These are phyloP conservation scores for Brachyistius frenatus DNA, from an alignment of 2,113 vertebrate species.

Conservation along the genomic window DNA sequence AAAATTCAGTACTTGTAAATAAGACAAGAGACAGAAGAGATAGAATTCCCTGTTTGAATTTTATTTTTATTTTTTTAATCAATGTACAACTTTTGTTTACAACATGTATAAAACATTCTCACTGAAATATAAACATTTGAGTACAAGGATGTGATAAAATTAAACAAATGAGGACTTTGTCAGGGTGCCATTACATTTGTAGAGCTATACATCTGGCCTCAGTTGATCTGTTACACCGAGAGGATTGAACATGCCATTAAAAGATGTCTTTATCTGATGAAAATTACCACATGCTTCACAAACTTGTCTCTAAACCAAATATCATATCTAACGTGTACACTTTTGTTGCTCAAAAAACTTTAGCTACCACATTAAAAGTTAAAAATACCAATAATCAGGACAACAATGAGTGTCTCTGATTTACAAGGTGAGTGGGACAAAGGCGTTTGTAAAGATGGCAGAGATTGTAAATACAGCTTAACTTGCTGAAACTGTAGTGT, in stretches of 20 bases:
- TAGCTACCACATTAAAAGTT: no score
- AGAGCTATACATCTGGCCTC: constrained; percentile 46
- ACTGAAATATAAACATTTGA: constrained; percentile 49
- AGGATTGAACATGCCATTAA: constrained; percentile 25
- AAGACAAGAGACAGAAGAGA: constrained; percentile 1
- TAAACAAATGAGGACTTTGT: constrained; percentile 30
- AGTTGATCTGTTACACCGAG: constrained; percentile 14
- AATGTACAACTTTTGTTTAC: constrained; percentile 60
- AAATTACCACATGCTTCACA: constrained; percentile 13
- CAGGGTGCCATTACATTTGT: constrained; percentile 32
- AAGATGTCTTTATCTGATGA: constrained; percentile 4
- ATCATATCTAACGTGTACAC: constrained; percentile 8
- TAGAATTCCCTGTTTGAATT: constrained; percentile 35
- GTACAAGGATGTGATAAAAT: constrained; percentile 62
- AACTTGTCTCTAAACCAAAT: constrained; percentile 17
- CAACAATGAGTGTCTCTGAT: neutral
- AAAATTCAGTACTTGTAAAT: constrained; percentile 25
- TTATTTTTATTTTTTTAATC: constrained; percentile 58
- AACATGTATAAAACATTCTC: constrained; percentile 54
- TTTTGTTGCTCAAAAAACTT: neutral
- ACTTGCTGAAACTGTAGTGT: constrained; percentile 23
- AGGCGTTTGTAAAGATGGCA: constrained; percentile 27
- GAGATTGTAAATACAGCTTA: constrained; percentile 27
- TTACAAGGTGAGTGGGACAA: constrained; percentile 12
- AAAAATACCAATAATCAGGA: neutral